Conservation (phyloP, 2,797 vertebrate genomes). For the Paguma larvata region DNA sequence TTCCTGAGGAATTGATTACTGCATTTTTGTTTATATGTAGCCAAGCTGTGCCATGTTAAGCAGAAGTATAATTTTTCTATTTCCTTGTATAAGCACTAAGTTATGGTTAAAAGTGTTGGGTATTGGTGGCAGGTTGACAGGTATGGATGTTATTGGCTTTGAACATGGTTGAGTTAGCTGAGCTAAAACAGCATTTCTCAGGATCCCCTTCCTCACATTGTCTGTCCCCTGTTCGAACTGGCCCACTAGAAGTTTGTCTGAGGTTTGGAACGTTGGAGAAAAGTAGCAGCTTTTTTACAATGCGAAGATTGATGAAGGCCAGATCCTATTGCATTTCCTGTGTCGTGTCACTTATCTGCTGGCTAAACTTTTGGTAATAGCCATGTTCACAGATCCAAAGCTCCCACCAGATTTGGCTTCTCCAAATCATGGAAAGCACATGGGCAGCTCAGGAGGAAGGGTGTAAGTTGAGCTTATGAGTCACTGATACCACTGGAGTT, state of each 20-base stretch:
- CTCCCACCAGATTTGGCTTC: background rate
- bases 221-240: background rate
- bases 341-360: fast-evolving
- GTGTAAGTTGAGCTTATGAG: background rate
- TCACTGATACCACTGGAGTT: background rate
- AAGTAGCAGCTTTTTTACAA: background rate
- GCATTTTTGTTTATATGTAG: background rate
- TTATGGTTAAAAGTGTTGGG: background rate
- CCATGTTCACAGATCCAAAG: background rate
- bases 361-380: background rate
- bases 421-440: too few relatives aligned
- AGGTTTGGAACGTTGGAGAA: too few relatives aligned
- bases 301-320: background rate
- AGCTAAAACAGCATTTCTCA: background rate
- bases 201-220: background rate
- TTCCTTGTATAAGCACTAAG: background rate
- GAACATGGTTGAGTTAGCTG: background rate
- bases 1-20: background rate
- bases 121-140: background rate
- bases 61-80: background rate
- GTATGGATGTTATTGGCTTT: background rate
- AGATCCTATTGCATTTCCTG: fast-evolving
- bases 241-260: background rate
- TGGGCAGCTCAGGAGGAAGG: background rate
- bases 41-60: background rate